Percentiles rank a stretch among this genome's conserved stretches.
These are phyloP conservation scores for Dicentrarchus labrax DNA, from an alignment of 2,113 vertebrate species.

Conservation along the genomic window DNA sequence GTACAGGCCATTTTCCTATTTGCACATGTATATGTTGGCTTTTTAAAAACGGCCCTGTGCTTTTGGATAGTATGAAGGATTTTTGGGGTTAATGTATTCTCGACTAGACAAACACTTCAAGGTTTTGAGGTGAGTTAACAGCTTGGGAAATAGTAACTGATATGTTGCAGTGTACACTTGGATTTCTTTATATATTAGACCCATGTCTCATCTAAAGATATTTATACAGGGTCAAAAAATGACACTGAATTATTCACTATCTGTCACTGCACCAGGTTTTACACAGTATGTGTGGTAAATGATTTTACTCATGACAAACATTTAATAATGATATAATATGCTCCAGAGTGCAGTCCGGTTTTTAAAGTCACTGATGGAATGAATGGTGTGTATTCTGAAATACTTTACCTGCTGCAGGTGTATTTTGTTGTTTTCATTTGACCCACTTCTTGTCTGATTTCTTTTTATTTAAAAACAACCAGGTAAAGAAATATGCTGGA, in stretches of 20 bases:
- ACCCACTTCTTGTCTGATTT: slow-evolving; percentile 75
- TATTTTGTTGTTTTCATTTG: slow-evolving; percentile 64
- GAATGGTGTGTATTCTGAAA: slow-evolving; percentile 80
- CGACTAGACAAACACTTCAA: slow-evolving; percentile 84
- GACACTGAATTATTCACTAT: slow-evolving; percentile 95
- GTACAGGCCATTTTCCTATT: slow-evolving; percentile 96
- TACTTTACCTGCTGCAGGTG: slow-evolving; percentile 81
- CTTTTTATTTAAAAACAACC: slow-evolving; percentile 89
- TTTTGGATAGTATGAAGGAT: slow-evolving; percentile 94
- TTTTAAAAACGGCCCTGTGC: slow-evolving; percentile 92
- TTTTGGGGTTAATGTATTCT: slow-evolving; percentile 86
- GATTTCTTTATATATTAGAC: slow-evolving; percentile 90
- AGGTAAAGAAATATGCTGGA: slow-evolving; percentile 94
- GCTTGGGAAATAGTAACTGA: slow-evolving; percentile 86
- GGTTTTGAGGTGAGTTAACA: slow-evolving; percentile 86
- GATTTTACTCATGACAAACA: slow-evolving; percentile 86
- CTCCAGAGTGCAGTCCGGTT: slow-evolving; percentile 67
- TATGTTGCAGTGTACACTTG: slow-evolving; percentile 89
- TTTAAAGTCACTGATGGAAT: slow-evolving; percentile 73
- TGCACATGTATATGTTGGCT: slow-evolving; percentile 98
- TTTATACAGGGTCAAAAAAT: slow-evolving; percentile 94
- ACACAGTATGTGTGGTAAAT: slow-evolving; percentile 88
- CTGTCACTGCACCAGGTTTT: slow-evolving; percentile 85
- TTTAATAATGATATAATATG: slow-evolving; percentile 75
- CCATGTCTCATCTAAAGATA: slow-evolving; percentile 92